Conservation (phyloP, 2,113 vertebrate genomes). For the Procapra przewalskii region DNA sequence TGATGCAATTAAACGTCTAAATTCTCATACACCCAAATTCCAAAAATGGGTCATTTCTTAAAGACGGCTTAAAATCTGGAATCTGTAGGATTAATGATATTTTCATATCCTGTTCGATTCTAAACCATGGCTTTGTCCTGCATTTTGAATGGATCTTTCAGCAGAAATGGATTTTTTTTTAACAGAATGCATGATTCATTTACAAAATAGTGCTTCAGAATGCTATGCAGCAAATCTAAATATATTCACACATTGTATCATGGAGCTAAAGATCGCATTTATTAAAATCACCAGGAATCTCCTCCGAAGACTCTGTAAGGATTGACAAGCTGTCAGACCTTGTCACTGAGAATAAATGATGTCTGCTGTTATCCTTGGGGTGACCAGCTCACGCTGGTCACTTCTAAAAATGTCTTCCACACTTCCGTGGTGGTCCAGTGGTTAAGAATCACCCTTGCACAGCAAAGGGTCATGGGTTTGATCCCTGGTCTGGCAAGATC, state of each 20-base stretch:
- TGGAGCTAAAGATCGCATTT: accelerated
- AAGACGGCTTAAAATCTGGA: not conserved
- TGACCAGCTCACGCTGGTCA: not conserved
- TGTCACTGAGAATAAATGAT: accelerated
- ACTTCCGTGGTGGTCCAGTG: not conserved
- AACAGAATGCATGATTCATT: accelerated
- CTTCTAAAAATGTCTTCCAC: not conserved
- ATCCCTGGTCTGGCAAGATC: not conserved
- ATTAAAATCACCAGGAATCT: not conserved
- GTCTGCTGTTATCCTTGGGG: not conserved
- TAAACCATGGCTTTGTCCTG: not conserved
- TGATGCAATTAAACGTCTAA: not conserved
- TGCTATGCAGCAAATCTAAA: accelerated
- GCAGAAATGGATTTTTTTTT: not conserved
- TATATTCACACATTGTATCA: accelerated
- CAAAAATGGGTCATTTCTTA: not conserved
- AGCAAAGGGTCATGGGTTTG: not conserved
- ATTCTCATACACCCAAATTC: too few relatives aligned
- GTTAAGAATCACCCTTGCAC: not conserved
- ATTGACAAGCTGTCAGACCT: accelerated
- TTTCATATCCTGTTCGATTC: too few relatives aligned
- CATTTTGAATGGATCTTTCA: not conserved
- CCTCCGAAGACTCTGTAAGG: not conserved
- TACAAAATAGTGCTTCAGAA: not conserved
- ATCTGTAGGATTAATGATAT: too few relatives aligned